phyloP scores from a whole-genome alignment of 2,888 invertebrate genomes.

The Thysanoteuthis rhombus region DNA sequence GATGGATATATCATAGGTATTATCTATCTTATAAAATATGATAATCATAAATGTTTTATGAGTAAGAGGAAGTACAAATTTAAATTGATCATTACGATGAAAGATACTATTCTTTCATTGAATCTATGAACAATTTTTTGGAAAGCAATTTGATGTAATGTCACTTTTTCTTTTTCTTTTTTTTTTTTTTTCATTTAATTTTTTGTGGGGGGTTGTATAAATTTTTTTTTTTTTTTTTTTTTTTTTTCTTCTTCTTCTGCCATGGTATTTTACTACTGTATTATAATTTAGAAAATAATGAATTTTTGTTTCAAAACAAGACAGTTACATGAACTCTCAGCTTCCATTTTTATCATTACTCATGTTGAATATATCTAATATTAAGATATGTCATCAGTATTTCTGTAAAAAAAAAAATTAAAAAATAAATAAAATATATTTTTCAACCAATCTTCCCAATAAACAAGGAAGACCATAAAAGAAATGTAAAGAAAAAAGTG shows the following conservation, averaged over 20 bases:
- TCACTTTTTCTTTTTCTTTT: neutral
- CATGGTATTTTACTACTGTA: neutral
- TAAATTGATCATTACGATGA: neutral
- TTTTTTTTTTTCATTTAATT: too few species aligned
- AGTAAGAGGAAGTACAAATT: neutral
- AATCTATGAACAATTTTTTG: too few species aligned
- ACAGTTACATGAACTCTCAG: neutral
- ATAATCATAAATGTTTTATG: too few species aligned
- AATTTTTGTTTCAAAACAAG: neutral
- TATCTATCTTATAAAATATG: neutral
- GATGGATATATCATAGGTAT: neutral
- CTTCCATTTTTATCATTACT: constrained; percentile 12
- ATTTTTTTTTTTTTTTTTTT: neutral
- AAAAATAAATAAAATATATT: constrained; percentile 1
- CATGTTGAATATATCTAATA: neutral
- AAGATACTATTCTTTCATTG: neutral
- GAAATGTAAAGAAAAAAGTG: neutral
- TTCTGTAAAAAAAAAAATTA: neutral
- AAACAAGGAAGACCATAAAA: neutral
- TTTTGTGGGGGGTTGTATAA: too few species aligned
- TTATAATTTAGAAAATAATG: neutral
- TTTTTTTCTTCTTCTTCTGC: neutral
- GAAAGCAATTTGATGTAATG: neutral
- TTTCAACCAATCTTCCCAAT: constrained; percentile 12
- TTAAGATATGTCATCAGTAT: constrained; percentile 12